Conservation (phyloP, 2,797 vertebrate species). For the Melanotaenia pygmaea region DNA sequence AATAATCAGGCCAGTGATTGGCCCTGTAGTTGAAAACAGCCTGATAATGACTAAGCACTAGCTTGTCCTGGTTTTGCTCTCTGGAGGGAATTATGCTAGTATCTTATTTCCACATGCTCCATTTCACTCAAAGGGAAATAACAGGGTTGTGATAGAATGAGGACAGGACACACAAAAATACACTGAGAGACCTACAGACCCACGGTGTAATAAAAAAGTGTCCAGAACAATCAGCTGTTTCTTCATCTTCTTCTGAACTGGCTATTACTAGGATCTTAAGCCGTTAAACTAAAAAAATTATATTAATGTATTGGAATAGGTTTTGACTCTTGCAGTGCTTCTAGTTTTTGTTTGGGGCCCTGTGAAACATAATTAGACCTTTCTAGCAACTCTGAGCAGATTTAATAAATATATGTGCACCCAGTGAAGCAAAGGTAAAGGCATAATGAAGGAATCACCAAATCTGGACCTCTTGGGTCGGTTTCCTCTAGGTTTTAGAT, state of each 20-base stretch:
- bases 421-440: background rate
- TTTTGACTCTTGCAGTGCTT: background rate
- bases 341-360: background rate
- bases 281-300: too few relatives aligned
- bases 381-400: background rate
- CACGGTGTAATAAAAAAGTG: background rate
- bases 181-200: background rate
- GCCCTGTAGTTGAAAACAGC: too few relatives aligned
- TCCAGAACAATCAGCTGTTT: background rate
- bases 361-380: background rate
- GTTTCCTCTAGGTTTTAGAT: too few relatives aligned
- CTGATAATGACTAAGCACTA: too few relatives aligned
- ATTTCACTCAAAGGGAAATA: too few relatives aligned
- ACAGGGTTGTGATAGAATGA: too few relatives aligned
- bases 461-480: background rate
- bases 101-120: too few relatives aligned
- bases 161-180: background rate
- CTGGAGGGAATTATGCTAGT: too few relatives aligned
- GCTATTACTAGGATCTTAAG: background rate
- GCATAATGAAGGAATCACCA: background rate
- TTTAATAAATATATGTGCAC: background rate
- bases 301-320: too few relatives aligned
- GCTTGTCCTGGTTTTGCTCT: too few relatives aligned
- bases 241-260: background rate
- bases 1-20: too few relatives aligned